Evolutionary conservation across 1,140 invertebrate genomes (phyloP).

Genomic region (Eumeta japonica): DNA sequence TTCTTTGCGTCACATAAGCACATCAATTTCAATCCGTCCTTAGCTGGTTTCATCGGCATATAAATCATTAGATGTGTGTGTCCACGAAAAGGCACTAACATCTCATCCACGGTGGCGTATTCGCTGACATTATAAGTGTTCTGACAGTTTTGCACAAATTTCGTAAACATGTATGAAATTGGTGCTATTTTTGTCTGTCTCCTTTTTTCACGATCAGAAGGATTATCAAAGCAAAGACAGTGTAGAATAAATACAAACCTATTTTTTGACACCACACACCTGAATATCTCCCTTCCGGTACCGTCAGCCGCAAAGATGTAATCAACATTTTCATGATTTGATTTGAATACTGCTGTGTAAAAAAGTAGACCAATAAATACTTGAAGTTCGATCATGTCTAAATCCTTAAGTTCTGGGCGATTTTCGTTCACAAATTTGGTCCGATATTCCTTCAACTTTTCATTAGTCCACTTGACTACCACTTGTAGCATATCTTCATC

Average conservation of each 20-base stretch:
- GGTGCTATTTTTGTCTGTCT: no score
- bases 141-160: no score
- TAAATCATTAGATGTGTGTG: no score
- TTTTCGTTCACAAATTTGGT: conserved; percentile 1
- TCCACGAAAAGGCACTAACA: no score
- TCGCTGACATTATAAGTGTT: no score
- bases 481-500: conserved; percentile 6
- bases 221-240: conserved; percentile 11
- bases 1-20: no score
- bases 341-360: conserved; percentile 12
- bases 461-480: conserved; percentile 8
- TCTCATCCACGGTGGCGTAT: no score
- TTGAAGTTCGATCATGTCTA: conserved; percentile 11
- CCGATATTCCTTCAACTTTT: conserved; percentile 5
- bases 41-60: no score
- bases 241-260: conserved; percentile 13
- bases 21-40: no score
- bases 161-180: no score
- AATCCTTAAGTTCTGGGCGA: conserved; percentile 2
- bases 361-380: conserved; percentile 12
- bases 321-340: conserved; percentile 11
- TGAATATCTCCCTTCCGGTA: conserved; percentile 15
- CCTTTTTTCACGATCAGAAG: no score
- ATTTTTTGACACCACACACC: conserved; percentile 13
- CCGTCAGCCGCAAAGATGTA: conserved; percentile 15